Percentiles rank a stretch among this genome's conserved stretches.
These are phyloP conservation scores for Parapsyche elsis DNA, from an alignment of 1,140 invertebrate genomes.

Conservation along the genomic window DNA sequence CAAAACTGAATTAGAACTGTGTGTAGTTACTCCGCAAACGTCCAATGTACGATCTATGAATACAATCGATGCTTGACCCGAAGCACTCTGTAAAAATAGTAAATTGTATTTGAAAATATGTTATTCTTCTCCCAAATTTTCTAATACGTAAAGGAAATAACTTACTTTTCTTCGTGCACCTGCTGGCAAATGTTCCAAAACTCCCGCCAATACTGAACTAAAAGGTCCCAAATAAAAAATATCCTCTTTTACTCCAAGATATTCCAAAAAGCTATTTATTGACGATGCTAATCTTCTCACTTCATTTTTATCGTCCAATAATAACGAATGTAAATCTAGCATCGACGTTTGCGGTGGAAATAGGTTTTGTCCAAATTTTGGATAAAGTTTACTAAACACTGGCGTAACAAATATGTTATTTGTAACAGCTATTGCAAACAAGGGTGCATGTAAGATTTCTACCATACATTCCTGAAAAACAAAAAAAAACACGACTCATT, in stretches of 20 bases:
- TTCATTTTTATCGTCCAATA: constrained; percentile 58
- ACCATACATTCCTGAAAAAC: constrained; percentile 67
- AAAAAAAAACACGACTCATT: constrained; percentile 2
- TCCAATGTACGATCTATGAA: constrained; percentile 76
- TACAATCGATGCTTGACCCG: constrained; percentile 71
- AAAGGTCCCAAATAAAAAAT: constrained; percentile 73
- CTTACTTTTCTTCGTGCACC: constrained; percentile 69
- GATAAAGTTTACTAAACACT: constrained; percentile 71
- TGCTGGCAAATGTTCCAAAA: constrained; percentile 70
- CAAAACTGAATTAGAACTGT: constrained; percentile 72
- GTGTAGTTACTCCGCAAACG: constrained; percentile 70
- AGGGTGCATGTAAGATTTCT: constrained; percentile 72
- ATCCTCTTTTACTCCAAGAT: constrained; percentile 73
- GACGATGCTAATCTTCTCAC: constrained; percentile 66
- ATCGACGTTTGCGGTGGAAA: constrained; percentile 61
- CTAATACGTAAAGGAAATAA: no score
- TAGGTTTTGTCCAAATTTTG: constrained; percentile 66
- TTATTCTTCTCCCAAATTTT: no score
- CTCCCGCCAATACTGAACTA: constrained; percentile 72
- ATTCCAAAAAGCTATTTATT: constrained; percentile 71
- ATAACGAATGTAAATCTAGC: constrained; percentile 64
- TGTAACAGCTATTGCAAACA: constrained; percentile 71
- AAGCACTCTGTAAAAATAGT: constrained; percentile 63
- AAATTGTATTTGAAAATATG: constrained; percentile 24
- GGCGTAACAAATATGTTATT: constrained; percentile 75